Evolutionary conservation across 2,888 invertebrate species (phyloP).

Genomic region (Idaea biselata): DNA sequence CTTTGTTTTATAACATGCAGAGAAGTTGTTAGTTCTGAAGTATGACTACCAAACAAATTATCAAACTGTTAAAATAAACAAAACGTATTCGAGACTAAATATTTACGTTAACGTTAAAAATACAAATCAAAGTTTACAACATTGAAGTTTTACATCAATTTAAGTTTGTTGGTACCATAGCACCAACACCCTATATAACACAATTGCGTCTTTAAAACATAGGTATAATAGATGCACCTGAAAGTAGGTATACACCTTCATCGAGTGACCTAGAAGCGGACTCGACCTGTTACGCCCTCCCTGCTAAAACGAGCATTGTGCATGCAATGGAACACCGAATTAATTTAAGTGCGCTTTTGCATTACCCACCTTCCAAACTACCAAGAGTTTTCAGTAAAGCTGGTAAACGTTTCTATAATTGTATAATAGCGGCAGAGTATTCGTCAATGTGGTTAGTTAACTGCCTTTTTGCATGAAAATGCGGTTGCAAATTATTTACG

Average conservation of each 20-base stretch:
- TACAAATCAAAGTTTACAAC: neutral
- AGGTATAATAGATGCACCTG: neutral
- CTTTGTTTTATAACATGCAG: no score
- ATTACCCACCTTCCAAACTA: conserved; percentile 30
- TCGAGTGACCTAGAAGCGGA: conserved; percentile 53
- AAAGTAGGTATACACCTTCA: neutral
- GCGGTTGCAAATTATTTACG: conserved; percentile 12
- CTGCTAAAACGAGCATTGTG: conserved; percentile 49
- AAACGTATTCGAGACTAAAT: no score
- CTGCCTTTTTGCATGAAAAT: neutral
- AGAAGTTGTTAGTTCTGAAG: no score
- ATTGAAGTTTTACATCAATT: neutral
- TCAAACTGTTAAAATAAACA: no score
- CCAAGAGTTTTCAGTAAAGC: conserved; percentile 13
- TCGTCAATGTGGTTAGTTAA: conserved; percentile 4
- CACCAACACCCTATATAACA: no score
- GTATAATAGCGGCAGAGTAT: conserved; percentile 9
- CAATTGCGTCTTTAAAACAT: neutral
- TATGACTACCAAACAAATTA: no score
- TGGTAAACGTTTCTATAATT: conserved; percentile 42
- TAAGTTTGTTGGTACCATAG: neutral
- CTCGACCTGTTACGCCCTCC: conserved; percentile 67
- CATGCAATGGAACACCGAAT: conserved; percentile 61
- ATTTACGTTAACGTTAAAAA: neutral
- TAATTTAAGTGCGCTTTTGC: conserved; percentile 56